phyloP scores from a whole-genome alignment of 2,888 invertebrate genomes.

The Rhabditoides inermis region DNA sequence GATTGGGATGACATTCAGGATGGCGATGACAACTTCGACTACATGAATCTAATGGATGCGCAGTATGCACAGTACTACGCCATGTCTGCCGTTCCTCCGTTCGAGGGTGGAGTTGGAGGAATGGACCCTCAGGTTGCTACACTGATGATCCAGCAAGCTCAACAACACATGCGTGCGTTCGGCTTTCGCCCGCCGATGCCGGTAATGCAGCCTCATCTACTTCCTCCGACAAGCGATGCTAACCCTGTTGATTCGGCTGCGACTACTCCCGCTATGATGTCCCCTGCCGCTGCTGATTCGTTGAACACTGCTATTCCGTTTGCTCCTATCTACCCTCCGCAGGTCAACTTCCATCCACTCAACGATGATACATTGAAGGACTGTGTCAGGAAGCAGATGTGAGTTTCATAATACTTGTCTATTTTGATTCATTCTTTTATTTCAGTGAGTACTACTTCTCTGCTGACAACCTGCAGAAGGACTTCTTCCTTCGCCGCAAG shows the following conservation, averaged over 20 bases:
- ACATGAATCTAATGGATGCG: slow-evolving; percentile 52
- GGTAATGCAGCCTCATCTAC: slow-evolving; percentile 22
- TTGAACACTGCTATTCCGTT: slow-evolving; percentile 35
- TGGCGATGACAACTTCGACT: slow-evolving; percentile 50
- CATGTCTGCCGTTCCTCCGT: slow-evolving; percentile 40
- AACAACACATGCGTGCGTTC: slow-evolving; percentile 34
- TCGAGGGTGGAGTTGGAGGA: slow-evolving; percentile 21
- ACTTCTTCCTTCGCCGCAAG: slow-evolving; percentile 89
- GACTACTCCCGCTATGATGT: slow-evolving; percentile 20
- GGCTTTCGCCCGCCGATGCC: slow-evolving; percentile 32
- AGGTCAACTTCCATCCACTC: slow-evolving; percentile 19
- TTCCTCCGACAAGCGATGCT: too few species aligned
- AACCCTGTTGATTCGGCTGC: slow-evolving; percentile 2
- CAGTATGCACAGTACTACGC: slow-evolving; percentile 52
- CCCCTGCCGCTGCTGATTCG: slow-evolving; percentile 8
- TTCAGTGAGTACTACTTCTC: slow-evolving; percentile 97
- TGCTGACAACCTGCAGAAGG: slow-evolving; percentile 83
- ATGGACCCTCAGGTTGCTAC: slow-evolving; percentile 28
- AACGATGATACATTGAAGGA: slow-evolving; percentile 47
- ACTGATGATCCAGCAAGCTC: slow-evolving; percentile 34
- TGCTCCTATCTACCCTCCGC: slow-evolving; percentile 24
- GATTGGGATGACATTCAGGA: slow-evolving; percentile 49
- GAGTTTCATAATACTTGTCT: slow-evolving; percentile 5
- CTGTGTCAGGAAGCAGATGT: slow-evolving; percentile 51
- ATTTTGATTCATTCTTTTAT: slow-evolving; percentile 4